phyloP scores from a whole-genome alignment of 2,797 vertebrate species.

The Sebastes dallii region DNA sequence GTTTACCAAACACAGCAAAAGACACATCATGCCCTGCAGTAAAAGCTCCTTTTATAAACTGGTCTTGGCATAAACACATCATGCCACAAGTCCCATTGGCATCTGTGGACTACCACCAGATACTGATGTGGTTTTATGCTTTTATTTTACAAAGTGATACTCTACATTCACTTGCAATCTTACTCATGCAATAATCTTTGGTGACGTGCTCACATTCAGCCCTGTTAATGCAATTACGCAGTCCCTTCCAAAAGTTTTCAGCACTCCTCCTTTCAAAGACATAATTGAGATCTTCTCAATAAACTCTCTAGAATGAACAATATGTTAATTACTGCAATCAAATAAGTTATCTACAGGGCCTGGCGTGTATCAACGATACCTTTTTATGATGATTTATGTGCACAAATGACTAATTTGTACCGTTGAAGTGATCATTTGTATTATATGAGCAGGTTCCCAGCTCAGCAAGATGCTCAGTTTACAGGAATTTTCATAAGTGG shows the following conservation, averaged over 20 bases:
- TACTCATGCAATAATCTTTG: background rate
- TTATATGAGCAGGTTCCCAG: background rate
- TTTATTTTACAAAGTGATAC: background rate
- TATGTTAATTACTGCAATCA: background rate
- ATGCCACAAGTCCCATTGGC: background rate
- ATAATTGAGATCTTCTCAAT: background rate
- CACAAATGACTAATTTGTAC: background rate
- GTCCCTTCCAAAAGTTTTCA: background rate
- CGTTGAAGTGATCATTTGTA: background rate
- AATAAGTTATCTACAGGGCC: background rate
- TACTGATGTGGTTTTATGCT: background rate
- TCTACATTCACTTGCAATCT: background rate
- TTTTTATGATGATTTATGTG: background rate
- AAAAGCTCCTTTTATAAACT: background rate
- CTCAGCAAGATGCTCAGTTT: background rate
- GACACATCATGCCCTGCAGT: background rate
- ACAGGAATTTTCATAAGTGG: background rate
- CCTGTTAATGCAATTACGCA: background rate
- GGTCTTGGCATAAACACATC: conserved; percentile 17
- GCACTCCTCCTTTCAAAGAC: background rate
- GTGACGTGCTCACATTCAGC: background rate
- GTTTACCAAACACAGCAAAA: conserved; percentile 19
- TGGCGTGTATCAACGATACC: background rate
- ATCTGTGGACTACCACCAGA: background rate
- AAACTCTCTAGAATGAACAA: background rate